Evolutionary conservation across 2,113 vertebrate species (phyloP).

Genomic region (Macheiramphus alcinus): DNA sequence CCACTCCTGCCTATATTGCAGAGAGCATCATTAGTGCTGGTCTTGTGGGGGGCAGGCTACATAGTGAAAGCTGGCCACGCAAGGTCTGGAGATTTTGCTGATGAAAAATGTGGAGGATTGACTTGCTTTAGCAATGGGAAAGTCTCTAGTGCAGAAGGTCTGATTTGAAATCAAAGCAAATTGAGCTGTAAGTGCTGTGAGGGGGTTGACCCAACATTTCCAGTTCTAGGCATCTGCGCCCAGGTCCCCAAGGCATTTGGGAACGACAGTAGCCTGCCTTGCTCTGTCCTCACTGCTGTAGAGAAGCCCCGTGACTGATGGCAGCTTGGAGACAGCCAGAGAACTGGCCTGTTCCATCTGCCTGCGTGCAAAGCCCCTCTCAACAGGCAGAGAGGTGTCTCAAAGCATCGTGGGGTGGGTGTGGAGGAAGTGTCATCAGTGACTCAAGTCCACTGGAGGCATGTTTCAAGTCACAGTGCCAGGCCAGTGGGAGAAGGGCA

Average conservation of each 20-base stretch:
- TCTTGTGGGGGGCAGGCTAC: accelerated
- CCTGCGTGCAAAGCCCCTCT: accelerated
- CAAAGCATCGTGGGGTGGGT: accelerated
- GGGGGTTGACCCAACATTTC: accelerated
- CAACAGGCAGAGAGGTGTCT: too few species aligned
- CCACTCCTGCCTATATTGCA: neutral
- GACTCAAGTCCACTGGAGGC: neutral
- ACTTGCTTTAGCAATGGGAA: neutral
- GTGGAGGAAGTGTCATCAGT: too few species aligned
- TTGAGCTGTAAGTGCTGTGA: neutral
- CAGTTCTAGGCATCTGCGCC: neutral
- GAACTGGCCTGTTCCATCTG: neutral
- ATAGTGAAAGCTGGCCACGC: neutral
- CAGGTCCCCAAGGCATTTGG: neutral
- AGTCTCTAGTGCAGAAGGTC: neutral
- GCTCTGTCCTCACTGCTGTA: neutral
- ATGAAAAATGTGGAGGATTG: neutral
- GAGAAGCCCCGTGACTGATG: neutral
- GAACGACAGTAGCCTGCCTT: neutral
- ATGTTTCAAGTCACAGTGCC: neutral
- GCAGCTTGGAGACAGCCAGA: neutral
- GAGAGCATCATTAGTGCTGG: neutral
- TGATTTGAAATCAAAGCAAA: neutral
- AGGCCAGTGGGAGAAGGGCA: neutral
- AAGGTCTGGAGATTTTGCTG: neutral